A percentile compares a stretch with the other conserved stretches of the same genome.
phyloP scores from a whole-genome alignment of 2,888 invertebrate species.

The Nemoura dubitans region DNA sequence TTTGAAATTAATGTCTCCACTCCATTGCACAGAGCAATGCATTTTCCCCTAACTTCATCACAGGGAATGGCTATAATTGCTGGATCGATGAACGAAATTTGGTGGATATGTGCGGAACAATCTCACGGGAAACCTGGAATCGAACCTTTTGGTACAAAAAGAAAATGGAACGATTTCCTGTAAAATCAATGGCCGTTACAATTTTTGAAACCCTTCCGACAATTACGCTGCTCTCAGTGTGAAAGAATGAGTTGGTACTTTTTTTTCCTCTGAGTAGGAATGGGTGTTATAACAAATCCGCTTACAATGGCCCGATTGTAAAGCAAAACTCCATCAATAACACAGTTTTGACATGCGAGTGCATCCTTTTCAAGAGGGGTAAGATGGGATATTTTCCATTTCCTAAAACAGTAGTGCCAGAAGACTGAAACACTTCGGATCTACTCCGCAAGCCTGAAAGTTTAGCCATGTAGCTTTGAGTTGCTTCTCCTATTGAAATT shows the following conservation, averaged over 20 bases:
- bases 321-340: constrained; percentile 21
- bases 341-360: not conserved
- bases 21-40: not conserved
- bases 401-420: not conserved
- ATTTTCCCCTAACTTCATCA: not conserved
- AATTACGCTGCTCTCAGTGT: not conserved
- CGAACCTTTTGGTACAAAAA: not conserved
- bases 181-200: not conserved
- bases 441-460: not conserved
- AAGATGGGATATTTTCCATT: not conserved
- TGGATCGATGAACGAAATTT: not conserved
- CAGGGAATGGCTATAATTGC: not conserved
- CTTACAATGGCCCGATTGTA: constrained; percentile 22
- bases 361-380: not conserved
- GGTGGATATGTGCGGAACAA: not conserved
- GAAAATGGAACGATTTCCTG: not conserved
- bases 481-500: not conserved
- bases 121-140: not conserved
- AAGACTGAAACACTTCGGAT: not conserved
- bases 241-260: not conserved
- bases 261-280: not conserved
- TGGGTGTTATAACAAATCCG: not conserved
- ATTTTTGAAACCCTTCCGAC: not conserved
- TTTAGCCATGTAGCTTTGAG: not conserved
- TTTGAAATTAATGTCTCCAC: not conserved